Conservation (phyloP, 35 echinoderm and acorn worm species). For the Diadema setosum region DNA sequence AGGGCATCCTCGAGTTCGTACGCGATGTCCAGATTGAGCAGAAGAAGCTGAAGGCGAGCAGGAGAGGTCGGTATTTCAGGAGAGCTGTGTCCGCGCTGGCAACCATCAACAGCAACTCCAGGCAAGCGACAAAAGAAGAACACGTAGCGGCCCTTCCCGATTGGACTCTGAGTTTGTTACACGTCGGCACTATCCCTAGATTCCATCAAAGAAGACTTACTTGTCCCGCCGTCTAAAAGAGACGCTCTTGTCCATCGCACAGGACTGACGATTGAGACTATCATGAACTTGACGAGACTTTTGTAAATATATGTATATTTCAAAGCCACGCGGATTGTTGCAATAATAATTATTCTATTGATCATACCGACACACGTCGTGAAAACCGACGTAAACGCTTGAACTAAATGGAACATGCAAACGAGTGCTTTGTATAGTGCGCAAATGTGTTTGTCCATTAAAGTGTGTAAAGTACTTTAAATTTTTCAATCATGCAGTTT, state of each 20-base stretch:
- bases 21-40: slow-evolving; percentile 59
- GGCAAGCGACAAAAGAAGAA: neutral
- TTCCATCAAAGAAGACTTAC: slow-evolving; percentile 54
- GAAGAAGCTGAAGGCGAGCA: slow-evolving; percentile 58
- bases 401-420: too few relatives aligned
- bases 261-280: neutral
- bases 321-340: neutral
- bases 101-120: slow-evolving; percentile 32
- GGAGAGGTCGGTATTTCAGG: slow-evolving; percentile 72
- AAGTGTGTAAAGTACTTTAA: too few relatives aligned
- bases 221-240: slow-evolving; percentile 48
- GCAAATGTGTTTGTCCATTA: too few relatives aligned
- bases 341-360: slow-evolving; percentile 19
- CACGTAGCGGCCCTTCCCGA: slow-evolving; percentile 10
- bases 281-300: neutral
- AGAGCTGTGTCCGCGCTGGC: slow-evolving; percentile 80
- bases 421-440: too few relatives aligned
- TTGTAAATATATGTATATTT: neutral
- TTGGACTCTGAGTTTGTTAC: slow-evolving; percentile 28
- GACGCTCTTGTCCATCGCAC: too few relatives aligned
- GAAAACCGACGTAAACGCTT: too few relatives aligned
- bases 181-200: slow-evolving; percentile 16
- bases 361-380: too few relatives aligned
- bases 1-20: slow-evolving; percentile 79
- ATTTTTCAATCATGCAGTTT: too few relatives aligned